phyloP scores from a whole-genome alignment of 2,888 invertebrate species.

The Catocala nupta region DNA sequence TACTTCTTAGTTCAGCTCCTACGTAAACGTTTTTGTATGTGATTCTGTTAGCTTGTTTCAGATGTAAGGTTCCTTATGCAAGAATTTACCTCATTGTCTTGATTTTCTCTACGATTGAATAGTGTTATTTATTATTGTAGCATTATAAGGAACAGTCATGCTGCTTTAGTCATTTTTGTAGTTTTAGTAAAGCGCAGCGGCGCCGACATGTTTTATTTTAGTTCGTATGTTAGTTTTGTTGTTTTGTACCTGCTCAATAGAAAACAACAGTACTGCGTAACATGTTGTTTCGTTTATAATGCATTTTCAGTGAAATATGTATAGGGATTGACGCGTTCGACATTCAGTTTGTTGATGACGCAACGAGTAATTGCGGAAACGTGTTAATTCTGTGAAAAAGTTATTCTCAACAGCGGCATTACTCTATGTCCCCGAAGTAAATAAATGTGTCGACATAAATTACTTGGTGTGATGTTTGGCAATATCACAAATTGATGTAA shows the following conservation, averaged over 20 bases:
- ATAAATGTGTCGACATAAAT: constrained; percentile 25
- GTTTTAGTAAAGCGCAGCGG: constrained; percentile 57
- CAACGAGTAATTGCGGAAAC: constrained; percentile 1
- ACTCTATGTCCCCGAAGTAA: constrained; percentile 13
- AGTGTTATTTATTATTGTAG: constrained; percentile 74
- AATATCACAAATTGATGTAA: constrained; percentile 32
- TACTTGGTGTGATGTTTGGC: constrained; percentile 19
- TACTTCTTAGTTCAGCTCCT: constrained; percentile 13
- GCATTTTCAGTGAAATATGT: constrained; percentile 20
- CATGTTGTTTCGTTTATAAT: constrained; percentile 17
- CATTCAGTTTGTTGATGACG: constrained; percentile 6
- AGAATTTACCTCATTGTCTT: constrained; percentile 75
- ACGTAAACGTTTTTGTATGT: constrained; percentile 37
- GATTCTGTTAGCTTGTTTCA: constrained; percentile 43
- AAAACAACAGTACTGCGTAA: constrained; percentile 22
- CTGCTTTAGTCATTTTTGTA: constrained; percentile 83
- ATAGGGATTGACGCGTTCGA: constrained; percentile 8
- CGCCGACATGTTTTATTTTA: constrained; percentile 43
- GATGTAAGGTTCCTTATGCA: constrained; percentile 68
- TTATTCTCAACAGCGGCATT: background rate
- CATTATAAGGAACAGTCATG: constrained; percentile 76
- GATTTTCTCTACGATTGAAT: constrained; percentile 56
- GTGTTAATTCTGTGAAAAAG: constrained; percentile 10
- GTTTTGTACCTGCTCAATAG: constrained; percentile 69
- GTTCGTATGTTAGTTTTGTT: constrained; percentile 54